Percentiles rank a stretch among this genome's conserved stretches.
Conservation (phyloP, 2,888 invertebrate genomes). For the Stictocephala bisonia region DNA sequence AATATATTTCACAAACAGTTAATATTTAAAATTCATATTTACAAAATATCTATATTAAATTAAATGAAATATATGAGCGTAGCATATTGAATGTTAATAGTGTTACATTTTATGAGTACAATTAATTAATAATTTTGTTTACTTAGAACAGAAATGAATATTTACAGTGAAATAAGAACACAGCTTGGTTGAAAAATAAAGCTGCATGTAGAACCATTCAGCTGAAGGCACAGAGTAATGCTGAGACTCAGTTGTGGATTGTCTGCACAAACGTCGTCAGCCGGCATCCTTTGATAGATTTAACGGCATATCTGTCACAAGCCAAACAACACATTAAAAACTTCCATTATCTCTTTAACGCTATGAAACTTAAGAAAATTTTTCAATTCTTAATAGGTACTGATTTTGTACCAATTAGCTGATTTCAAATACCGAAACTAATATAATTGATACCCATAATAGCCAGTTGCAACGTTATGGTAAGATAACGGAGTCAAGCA, state of each 20-base stretch:
- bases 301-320: constrained; percentile 85
- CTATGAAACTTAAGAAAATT: no score
- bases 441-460: no score
- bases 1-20: neutral
- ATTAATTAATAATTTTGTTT: constrained; percentile 27
- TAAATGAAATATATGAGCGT: no score
- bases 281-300: constrained; percentile 88
- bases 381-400: no score
- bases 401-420: no score
- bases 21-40: neutral
- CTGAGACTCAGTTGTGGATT: constrained; percentile 12
- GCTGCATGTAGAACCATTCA: constrained; percentile 36
- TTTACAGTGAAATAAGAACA: constrained; percentile 13
- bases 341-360: no score
- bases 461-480: no score
- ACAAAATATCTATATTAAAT: no score
- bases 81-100: constrained; percentile 21
- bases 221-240: constrained; percentile 28
- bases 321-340: constrained; percentile 58
- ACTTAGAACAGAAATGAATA: neutral
- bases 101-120: constrained; percentile 24
- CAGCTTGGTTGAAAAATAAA: constrained; percentile 6
- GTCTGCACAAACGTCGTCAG: constrained; percentile 62
- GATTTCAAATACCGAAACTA: no score
- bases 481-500: no score